phyloP scores from a whole-genome alignment of 2,888 invertebrate species.

The Corythucha ciliata region DNA sequence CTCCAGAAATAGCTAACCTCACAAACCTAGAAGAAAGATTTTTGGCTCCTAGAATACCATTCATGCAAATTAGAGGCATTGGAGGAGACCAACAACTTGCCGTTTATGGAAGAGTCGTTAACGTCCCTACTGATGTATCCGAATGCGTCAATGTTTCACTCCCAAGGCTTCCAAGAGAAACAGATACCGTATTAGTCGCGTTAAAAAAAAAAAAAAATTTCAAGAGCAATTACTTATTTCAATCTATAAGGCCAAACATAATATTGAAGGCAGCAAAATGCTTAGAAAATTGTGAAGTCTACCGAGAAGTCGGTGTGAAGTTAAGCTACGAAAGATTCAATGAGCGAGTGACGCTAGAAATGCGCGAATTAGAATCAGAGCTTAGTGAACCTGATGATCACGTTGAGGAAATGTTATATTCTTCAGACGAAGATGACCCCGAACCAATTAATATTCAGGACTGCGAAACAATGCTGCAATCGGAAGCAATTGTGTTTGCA shows the following conservation, averaged over 20 bases:
- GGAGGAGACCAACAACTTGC: conserved; percentile 3
- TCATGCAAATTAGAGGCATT: conserved; percentile 12
- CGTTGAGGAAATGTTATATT: neutral
- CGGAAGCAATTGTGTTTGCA: conserved; percentile 20
- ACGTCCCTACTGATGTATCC: conserved; percentile 16
- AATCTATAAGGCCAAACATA: conserved; percentile 10
- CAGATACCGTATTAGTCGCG: conserved; percentile 7
- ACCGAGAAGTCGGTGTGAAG: neutral
- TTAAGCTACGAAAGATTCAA: neutral
- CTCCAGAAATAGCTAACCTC: conserved; percentile 3
- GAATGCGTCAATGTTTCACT: conserved; percentile 11
- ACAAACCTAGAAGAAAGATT: conserved; percentile 21
- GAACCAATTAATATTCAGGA: conserved; percentile 14
- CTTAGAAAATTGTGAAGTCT: conserved; percentile 1
- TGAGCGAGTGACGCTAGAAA: no score
- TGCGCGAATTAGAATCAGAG: neutral
- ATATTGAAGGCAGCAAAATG: conserved; percentile 12
- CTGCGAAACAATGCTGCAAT: no score
- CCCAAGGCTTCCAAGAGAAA: conserved; percentile 9
- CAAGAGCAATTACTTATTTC: neutral
- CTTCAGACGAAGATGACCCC: conserved; percentile 8
- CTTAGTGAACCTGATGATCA: neutral
- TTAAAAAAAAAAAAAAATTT: conserved; percentile 1
- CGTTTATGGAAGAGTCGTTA: conserved; percentile 15
- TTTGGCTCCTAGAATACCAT: conserved; percentile 12